Evolutionary conservation across 2,113 vertebrate genomes (phyloP).

Genomic region (Octodon degus): DNA sequence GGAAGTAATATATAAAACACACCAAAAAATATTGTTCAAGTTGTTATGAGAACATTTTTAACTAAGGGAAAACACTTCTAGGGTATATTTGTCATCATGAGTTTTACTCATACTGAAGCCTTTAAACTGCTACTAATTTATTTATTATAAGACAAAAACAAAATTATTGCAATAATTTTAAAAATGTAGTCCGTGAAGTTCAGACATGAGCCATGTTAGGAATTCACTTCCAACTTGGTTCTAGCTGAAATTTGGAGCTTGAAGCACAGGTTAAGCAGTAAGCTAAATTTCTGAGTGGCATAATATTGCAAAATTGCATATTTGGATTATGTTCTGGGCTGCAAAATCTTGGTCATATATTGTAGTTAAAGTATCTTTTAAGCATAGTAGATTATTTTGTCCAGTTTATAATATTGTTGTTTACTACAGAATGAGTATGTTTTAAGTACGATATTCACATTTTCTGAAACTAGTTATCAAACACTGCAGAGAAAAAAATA

Average conservation of each 20-base stretch:
- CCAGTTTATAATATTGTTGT: not conserved
- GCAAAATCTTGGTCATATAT: not conserved
- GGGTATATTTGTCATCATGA: conserved; percentile 41
- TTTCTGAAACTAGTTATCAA: not conserved
- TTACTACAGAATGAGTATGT: not conserved
- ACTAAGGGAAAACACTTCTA: conserved; percentile 63
- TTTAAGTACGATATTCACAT: not conserved
- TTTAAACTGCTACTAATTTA: conserved; percentile 32
- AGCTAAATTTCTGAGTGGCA: not conserved
- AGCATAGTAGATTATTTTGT: not conserved
- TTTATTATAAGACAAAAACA: not conserved
- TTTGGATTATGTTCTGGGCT: not conserved
- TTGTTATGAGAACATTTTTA: conserved; percentile 83
- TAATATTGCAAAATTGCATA: not conserved
- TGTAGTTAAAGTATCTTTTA: not conserved
- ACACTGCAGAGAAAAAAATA: not conserved
- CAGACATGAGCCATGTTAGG: not conserved
- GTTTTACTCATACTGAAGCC: conserved; percentile 18
- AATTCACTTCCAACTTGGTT: not conserved
- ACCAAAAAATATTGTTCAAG: conserved; percentile 90
- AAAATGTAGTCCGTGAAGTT: conserved; percentile 38
- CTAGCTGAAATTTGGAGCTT: not conserved
- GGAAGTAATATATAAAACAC: conserved; percentile 90
- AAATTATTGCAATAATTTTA: conserved; percentile 15
- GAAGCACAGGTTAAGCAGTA: not conserved